A percentile compares a stretch with the other conserved stretches of the same genome.
Conservation (phyloP, 2,888 invertebrate species). For the Lithophane semibrunnea region DNA sequence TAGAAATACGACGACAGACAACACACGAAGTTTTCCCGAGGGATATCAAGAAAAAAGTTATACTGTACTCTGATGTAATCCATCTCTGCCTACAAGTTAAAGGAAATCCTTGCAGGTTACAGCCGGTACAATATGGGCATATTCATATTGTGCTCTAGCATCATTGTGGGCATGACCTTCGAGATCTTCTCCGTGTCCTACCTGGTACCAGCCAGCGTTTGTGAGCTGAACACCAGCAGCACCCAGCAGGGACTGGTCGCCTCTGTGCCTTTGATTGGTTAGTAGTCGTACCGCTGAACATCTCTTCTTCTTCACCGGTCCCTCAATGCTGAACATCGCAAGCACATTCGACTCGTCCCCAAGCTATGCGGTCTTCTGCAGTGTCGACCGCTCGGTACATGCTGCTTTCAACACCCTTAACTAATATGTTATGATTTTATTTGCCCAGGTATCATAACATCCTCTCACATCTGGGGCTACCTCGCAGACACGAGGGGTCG, state of each 20-base stretch:
- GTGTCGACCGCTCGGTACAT: background rate
- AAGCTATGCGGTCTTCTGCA: background rate
- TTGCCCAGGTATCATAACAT: constrained; percentile 85
- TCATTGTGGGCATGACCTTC: constrained; percentile 81
- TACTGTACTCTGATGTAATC: no score
- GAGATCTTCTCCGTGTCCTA: constrained; percentile 84
- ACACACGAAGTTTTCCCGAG: no score
- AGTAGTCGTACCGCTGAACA: background rate
- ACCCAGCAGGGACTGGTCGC: constrained; percentile 83
- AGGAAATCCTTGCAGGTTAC: constrained; percentile 73
- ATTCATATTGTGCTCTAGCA: constrained; percentile 73
- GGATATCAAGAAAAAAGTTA: no score
- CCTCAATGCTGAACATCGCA: background rate
- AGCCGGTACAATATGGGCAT: constrained; percentile 80
- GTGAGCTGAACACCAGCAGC: constrained; percentile 82
- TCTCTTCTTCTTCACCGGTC: background rate
- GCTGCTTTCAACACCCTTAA: background rate
- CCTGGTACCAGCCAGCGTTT: constrained; percentile 83
- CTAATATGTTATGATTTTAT: background rate
- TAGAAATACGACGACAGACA: no score
- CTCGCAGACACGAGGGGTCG: constrained; percentile 83
- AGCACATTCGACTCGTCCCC: background rate
- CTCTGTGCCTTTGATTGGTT: constrained; percentile 82
- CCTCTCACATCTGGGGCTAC: constrained; percentile 86
- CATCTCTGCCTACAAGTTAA: background rate